Conservation (phyloP, 2,888 invertebrate genomes). For the Trachelus troglodyta region DNA sequence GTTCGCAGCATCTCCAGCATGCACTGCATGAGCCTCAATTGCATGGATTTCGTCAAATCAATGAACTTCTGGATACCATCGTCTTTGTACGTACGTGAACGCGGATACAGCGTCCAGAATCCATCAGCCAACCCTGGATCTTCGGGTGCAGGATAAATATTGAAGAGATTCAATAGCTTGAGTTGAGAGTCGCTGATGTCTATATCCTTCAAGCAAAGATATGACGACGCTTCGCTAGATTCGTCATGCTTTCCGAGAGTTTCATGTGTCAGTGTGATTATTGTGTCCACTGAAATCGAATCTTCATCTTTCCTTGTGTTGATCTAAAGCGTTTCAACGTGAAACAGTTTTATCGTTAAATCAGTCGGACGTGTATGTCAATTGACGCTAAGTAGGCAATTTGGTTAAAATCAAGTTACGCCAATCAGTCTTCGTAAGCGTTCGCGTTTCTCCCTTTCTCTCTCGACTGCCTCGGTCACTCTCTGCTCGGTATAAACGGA, state of each 20-base stretch:
- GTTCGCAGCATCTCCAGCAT: conserved; percentile 45
- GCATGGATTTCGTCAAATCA: conserved; percentile 31
- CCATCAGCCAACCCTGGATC: conserved; percentile 48
- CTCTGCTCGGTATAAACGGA: conserved; percentile 11
- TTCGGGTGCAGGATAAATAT: conserved; percentile 40
- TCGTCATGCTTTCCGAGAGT: not conserved
- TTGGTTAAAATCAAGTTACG: conserved; percentile 30
- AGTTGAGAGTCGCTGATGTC: conserved; percentile 50
- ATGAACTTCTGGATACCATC: conserved; percentile 49
- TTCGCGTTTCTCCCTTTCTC: conserved; percentile 22
- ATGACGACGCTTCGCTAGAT: conserved; percentile 30
- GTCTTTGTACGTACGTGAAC: conserved; percentile 29
- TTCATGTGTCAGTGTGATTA: conserved; percentile 30
- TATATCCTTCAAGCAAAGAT: conserved; percentile 41
- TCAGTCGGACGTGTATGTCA: conserved; percentile 5
- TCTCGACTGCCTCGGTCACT: conserved; percentile 12
- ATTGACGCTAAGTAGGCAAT: conserved; percentile 6
- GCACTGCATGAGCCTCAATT: conserved; percentile 39
- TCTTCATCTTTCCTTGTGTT: conserved; percentile 14
- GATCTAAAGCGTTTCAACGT: conserved; percentile 12
- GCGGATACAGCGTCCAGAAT: conserved; percentile 44
- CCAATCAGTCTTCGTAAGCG: conserved; percentile 30
- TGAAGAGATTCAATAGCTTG: conserved; percentile 41
- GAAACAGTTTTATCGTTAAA: not conserved
- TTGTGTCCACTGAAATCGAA: conserved; percentile 24